Evolutionary conservation across 2,113 vertebrate genomes (phyloP), one percentile per base, ranked within the genome.

Genomic region (Triplophysa rosa): DNA sequence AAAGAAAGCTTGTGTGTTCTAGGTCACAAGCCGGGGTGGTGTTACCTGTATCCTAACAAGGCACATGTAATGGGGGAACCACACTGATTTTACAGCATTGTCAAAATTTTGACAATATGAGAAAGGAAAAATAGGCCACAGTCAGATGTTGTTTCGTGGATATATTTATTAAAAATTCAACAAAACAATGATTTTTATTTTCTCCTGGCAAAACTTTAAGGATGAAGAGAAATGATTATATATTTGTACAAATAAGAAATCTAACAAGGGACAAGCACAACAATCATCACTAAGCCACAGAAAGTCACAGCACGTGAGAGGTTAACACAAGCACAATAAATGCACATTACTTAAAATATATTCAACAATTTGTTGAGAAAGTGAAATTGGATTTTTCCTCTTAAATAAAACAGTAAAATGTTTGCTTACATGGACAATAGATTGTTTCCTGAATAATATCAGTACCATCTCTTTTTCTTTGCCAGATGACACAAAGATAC

Each of bases 81-180:
- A 80, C 37, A 67, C 63, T 56, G 29, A 24, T 42, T 70, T 70
- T 21, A 24, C n/a, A 16, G 19, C 29, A 72, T 59, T 59, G 70
- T 42, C 33, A 4, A 21, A 0, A 52, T 29, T 8, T 52, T 52
- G 8, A 16, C 26, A 54, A 54, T 26, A 40, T 19, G 5, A 14
- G 7, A 71, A 11, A 11, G n/a, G 13, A 45, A 61, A 1, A 71
- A 61, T 58, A 1, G 0, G 19, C 7, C 19, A 37, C 40, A 58
- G 63, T 40, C 1, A 1, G 19, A 67, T 21, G 65, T 40, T 63
- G 47, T 75, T 79, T 58, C 68, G 67, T 66, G 29, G 78, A 67
- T 59, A 67, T 85, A 86, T 90, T 91, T 91, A 92, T 91, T 93
- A 79, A 84, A 87, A 77, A 80, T 90, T 69, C 84, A 86, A 86